Conservation (phyloP, 2,113 vertebrate genomes). For the Ancistrus triradiatus region DNA sequence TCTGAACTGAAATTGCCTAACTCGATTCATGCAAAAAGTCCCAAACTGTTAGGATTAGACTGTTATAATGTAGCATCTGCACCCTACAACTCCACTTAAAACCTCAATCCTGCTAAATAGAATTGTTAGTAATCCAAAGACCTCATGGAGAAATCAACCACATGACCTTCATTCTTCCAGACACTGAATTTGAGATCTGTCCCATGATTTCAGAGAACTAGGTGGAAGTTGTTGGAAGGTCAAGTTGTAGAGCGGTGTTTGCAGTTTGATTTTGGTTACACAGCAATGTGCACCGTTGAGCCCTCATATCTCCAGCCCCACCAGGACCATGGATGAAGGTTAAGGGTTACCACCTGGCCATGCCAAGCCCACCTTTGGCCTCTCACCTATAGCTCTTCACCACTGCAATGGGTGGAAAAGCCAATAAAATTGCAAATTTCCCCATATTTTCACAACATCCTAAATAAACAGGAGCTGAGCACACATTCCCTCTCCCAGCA, state of each 20-base stretch:
- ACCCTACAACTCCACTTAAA: no score
- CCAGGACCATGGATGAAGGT: slow-evolving; percentile 27
- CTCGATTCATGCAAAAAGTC: no score
- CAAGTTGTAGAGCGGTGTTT: neutral
- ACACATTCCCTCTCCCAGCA: slow-evolving; percentile 80
- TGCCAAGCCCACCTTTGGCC: slow-evolving; percentile 10
- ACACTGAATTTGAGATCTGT: no score
- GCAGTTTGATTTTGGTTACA: slow-evolving; percentile 16
- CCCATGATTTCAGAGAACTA: no score
- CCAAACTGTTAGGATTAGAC: no score
- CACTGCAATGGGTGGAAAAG: slow-evolving; percentile 64
- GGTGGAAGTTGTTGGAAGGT: no score
- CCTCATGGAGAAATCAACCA: no score
- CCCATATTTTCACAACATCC: slow-evolving; percentile 92
- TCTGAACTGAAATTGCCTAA: no score
- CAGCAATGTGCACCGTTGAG: slow-evolving; percentile 8
- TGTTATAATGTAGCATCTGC: no score
- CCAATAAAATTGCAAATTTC: slow-evolving; percentile 99
- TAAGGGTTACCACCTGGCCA: slow-evolving; percentile 33
- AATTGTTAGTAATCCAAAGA: no score
- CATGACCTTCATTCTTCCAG: no score
- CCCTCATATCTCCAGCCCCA: slow-evolving; percentile 16
- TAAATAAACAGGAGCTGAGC: slow-evolving; percentile 92
- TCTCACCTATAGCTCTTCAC: slow-evolving; percentile 33
- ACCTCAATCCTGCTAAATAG: no score